Evolutionary conservation across 2,797 vertebrate genomes (phyloP), one percentile per base, ranked within the genome.

Genomic region (Rhinella marina): DNA sequence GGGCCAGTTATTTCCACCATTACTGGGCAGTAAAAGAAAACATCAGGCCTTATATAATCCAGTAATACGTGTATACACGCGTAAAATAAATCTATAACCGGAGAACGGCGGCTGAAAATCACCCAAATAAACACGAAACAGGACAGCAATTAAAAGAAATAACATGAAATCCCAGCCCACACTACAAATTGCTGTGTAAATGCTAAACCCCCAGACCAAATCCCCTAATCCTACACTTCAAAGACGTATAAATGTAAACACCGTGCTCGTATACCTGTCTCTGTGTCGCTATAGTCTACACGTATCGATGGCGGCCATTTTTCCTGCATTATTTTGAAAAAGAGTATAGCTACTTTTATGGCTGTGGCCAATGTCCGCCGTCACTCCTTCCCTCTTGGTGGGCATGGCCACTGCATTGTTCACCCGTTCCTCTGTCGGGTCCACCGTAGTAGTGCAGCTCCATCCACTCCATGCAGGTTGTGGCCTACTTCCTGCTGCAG

Each of bases 91-190:
- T 23, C 61, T 76, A 62, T 16, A 41, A 84, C 54, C 13, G 4
- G 64, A 16, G 25, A 72, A 11, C 66, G 48, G 82, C 17, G 48
- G 54, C 68, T 75, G 12, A 75, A 73, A 73, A 84, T n/a, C 19
- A 4, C 25, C 23, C 82, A 84, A 84, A 75, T 70, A 84, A 73
- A 73, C 82, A 84, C 27, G 19, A 80, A 32, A 32, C 78, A 80
- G 78, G 57, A 59, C 12, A 16, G 78, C 56, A 61, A 80, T 80
- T 59, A 80, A 80, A 80, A 61, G 8, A 62, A 59, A 41, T 32
- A 41, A 62, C 52, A 80, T 41, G 29, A 41, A 80, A 25, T 54
- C 73, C 21, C 11, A 2, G 23, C 48, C 73, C 25, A 50, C 23
- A 7, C 21, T 77, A 77, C 73, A 77, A 77, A 80, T 80, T 80